Conservation (phyloP, 2,888 invertebrate species). For the Ametastegia equiseti region DNA sequence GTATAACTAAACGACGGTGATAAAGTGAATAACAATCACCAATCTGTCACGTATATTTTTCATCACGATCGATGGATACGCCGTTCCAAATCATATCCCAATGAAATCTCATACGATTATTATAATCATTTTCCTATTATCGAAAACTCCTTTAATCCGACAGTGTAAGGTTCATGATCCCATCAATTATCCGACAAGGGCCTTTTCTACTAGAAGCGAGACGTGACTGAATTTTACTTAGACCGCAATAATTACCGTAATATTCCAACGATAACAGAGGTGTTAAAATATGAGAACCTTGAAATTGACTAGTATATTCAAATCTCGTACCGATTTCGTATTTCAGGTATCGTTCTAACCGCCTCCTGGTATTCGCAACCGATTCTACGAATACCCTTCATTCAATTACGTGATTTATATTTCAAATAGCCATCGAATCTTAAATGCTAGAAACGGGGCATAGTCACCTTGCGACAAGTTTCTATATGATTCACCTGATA, state of each 20-base stretch:
- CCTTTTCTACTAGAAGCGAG: neutral
- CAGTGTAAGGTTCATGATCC: neutral
- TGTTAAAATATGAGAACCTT: too few relatives aligned
- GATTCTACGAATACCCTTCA: neutral
- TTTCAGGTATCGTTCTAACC: too few relatives aligned
- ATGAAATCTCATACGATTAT: neutral
- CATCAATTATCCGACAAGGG: neutral
- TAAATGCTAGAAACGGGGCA: neutral
- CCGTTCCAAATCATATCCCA: neutral
- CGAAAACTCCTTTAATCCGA: neutral
- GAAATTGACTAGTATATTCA: too few relatives aligned
- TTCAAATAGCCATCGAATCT: neutral
- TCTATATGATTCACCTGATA: neutral
- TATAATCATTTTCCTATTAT: neutral
- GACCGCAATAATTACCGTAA: too few relatives aligned
- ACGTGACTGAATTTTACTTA: neutral
- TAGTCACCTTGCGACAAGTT: neutral
- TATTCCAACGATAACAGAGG: too few relatives aligned
- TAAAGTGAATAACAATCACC: slow-evolving; percentile 4
- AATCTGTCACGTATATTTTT: neutral
- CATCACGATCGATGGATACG: neutral
- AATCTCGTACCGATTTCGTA: too few relatives aligned
- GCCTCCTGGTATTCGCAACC: neutral
- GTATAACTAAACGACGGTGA: neutral
- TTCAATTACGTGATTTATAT: neutral